Base-by-base conservation (phyloP, 2,797 vertebrate genomes). In the Thaleichthys pacificus region DNA sequence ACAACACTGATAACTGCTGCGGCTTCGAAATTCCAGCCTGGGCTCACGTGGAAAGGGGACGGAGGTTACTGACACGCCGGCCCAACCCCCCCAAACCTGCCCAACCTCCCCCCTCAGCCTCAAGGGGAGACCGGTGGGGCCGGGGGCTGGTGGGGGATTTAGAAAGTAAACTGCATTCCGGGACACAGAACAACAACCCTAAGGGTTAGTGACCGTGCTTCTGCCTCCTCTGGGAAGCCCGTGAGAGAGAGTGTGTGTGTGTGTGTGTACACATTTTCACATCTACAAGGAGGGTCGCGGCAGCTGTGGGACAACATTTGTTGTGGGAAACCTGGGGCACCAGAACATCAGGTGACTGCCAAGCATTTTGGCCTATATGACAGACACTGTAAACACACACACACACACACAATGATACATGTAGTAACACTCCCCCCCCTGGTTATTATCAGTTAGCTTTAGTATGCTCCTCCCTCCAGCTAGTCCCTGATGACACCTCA, bases 81-180 rank as follows among this genome's bases (percentile, higher is more conserved):
- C 87, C 89, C 89, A 11, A 12, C 38, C 38, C 11, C 11, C 9
- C 38, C 38, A 1, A 3, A 42, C 89, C 85, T 35, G 32, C 32
- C 32, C 32, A 6, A 35, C 9, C 80, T 51, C 84, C 86, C 88
- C 87, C 86, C 32, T 7, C 4, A n/a, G 32, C 26, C 66, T 51
- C 28, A 26, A 86, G 90, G 88, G 90, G 87, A 87, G 87, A 88
- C 89, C 86, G 80, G 71, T 82, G 73, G 90, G 51, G 19, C 15
- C 3, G 51, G 51, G 49, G 51, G 51, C 15, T 17, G 17, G 17
- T 17, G 51, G 17, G 51, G 90, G 90, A 90, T 91, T 91, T 89
- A 89, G 89, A 91, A 86, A 91, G 89, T 89, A 86, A 90, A 89
- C 88, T 80, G 84, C 89, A 91, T 92, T 91, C 90, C 91, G 87